phyloP scores from a whole-genome alignment of 2,113 vertebrate species.

The Azemiops feae region DNA sequence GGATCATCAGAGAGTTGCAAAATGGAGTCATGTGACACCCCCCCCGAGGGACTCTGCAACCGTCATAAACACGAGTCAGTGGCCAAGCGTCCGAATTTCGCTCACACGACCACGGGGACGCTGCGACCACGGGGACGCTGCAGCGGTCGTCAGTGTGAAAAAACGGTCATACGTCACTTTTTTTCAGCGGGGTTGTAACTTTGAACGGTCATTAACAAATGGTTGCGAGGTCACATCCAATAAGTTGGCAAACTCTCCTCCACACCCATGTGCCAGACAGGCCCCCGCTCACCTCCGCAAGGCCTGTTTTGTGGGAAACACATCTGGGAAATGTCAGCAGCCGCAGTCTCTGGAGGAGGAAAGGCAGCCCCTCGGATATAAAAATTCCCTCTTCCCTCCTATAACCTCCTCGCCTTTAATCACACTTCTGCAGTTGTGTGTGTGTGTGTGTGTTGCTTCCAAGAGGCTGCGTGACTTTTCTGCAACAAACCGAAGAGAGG shows the following conservation, averaged over 20 bases:
- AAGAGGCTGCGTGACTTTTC: constrained; percentile 65
- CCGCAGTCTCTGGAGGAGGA: not conserved
- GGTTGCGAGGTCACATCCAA: not conserved
- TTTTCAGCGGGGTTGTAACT: too few relatives aligned
- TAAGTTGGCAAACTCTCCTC: not conserved
- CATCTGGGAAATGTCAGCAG: not conserved
- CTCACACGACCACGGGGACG: too few relatives aligned
- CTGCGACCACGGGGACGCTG: too few relatives aligned
- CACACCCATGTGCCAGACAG: too few relatives aligned
- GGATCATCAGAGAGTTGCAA: too few relatives aligned
- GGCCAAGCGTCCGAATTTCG: too few relatives aligned
- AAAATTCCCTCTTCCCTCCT: constrained; percentile 54
- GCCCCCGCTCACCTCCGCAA: not conserved
- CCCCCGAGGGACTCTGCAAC: too few relatives aligned
- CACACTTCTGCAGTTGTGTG: constrained; percentile 60
- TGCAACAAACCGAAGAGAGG: constrained; percentile 62
- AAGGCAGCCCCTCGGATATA: not conserved
- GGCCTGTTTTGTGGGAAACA: not conserved
- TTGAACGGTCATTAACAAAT: too few relatives aligned
- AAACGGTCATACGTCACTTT: too few relatives aligned
- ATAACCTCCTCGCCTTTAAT: constrained; percentile 59
- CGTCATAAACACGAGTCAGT: too few relatives aligned
- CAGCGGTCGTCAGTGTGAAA: too few relatives aligned
- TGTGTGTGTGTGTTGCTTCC: constrained; percentile 49
- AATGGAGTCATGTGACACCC: too few relatives aligned